These are phyloP conservation scores for Sphenodon punctatus DNA, from an alignment of 2,797 vertebrate genomes.

Conservation along the genomic window DNA sequence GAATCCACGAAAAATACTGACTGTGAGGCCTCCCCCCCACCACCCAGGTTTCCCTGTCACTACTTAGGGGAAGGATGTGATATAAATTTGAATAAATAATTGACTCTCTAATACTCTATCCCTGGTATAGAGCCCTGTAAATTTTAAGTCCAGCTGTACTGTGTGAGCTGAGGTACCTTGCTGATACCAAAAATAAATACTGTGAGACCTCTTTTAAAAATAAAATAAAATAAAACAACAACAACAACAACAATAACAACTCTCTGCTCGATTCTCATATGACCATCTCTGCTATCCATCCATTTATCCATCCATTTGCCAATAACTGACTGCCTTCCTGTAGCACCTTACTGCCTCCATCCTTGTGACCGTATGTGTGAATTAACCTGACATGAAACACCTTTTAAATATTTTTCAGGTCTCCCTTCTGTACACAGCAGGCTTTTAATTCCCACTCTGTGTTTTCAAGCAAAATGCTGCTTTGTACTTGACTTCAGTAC, in stretches of 20 bases:
- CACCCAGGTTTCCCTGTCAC: no score
- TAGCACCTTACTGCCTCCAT: not conserved
- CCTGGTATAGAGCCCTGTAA: no score
- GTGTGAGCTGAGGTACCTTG: no score
- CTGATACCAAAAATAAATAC: no score
- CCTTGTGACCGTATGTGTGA: not conserved
- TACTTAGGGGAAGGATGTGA: no score
- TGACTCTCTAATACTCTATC: no score
- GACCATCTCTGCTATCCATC: not conserved
- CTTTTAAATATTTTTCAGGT: not conserved
- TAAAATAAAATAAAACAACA: no score
- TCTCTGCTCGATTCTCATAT: not conserved
- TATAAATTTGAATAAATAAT: no score
- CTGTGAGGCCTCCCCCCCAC: no score
- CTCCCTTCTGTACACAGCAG: not conserved
- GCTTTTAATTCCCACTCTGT: not conserved
- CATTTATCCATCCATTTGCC: no score
- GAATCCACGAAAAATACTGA: not conserved
- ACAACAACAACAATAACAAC: constrained; percentile 8
- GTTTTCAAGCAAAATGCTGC: constrained; percentile 3
- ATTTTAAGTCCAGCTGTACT: no score
- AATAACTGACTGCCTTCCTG: not conserved
- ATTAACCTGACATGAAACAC: not conserved
- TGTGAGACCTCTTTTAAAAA: not conserved
- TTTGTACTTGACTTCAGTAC: not conserved